Base-by-base conservation (phyloP, 2,113 vertebrate genomes). In the Hypocryptadius cinnamomeus region DNA sequence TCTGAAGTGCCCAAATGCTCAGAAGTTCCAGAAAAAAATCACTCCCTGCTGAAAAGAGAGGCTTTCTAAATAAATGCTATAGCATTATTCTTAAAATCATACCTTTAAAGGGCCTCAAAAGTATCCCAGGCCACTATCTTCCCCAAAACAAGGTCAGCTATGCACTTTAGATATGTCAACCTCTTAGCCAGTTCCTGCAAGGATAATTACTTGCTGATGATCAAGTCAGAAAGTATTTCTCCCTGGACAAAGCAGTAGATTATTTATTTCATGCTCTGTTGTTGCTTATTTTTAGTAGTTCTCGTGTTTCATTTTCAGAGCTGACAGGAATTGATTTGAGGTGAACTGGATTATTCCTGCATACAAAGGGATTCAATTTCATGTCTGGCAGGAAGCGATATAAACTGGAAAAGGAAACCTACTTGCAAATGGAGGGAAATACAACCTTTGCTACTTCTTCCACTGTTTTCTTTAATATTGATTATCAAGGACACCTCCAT, bases 201-300 rank as follows among this genome's bases (percentile, higher is more conserved):
- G 44, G 79, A 44, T 39, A 83, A 80, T 70, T 70, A 79, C 39
- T 84, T 90, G 50, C 51, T 86, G 57, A 90, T 90, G 85, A 92
- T 47, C 64, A 90, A 96, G 79, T 63, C 69, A 88, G 64, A 93
- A 93, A 73, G 33, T 42, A 87, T 90, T 78, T 88, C 82, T 74
- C 31, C 10, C n/a, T 53, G 60, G 69, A 90, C 65, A 88, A 95
- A 88, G 64, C 18, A 25, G 42, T 50, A 47, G 76, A 90, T 86
- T 93, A 90, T 82, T 90, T 96, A 74, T 78, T 90, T 92, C 48
- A 81, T 88, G 60, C 61, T 44, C 64, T 47, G 18, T 60, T 90
- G 37, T 60, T 51, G 44, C 64, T 80, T 95, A 86, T 93, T 90
- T 90, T 89, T 88, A 94, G 90, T n/a, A 84, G 51, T 68, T 92